Evolutionary conservation across 2,888 invertebrate species (phyloP).

Genomic region (Athetis lepigone): DNA sequence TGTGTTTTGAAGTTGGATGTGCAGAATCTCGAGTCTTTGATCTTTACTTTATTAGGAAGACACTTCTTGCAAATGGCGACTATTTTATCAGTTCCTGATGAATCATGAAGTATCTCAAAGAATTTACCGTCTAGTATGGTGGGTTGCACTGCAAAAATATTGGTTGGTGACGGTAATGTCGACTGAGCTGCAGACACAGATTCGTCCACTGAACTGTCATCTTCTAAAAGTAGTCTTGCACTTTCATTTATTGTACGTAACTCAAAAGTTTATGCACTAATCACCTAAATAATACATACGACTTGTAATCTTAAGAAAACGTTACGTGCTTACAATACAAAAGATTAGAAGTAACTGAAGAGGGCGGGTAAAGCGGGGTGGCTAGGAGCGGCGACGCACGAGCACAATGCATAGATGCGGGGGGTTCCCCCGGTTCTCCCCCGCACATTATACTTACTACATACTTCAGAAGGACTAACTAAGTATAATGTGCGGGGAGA

Average conservation of each 20-base stretch:
- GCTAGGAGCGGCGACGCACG: constrained; percentile 10
- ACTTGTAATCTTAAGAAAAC: constrained; percentile 25
- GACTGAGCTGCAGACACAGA: constrained; percentile 19
- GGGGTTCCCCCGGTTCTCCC: constrained; percentile 7
- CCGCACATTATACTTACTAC: constrained; percentile 5
- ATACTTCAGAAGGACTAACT: too few species aligned
- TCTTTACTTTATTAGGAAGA: constrained; percentile 35
- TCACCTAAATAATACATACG: constrained; percentile 24
- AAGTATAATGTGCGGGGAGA: too few species aligned
- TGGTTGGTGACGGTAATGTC: constrained; percentile 23
- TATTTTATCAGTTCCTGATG: constrained; percentile 21
- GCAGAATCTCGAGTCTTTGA: constrained; percentile 31
- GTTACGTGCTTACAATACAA: constrained; percentile 17
- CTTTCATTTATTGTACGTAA: constrained; percentile 24
- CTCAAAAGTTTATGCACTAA: constrained; percentile 16
- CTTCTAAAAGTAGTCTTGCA: constrained; percentile 23
- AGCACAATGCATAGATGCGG: constrained; percentile 12
- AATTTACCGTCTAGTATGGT: constrained; percentile 39
- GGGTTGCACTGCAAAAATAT: constrained; percentile 27
- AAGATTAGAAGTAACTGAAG: constrained; percentile 12
- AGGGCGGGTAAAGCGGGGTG: neutral
- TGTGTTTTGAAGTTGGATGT: constrained; percentile 38
- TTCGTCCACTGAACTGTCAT: constrained; percentile 28
- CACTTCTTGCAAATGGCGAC: constrained; percentile 41
- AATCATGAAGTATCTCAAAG: constrained; percentile 28